Conservation (phyloP, 2,113 vertebrate species). For the Ptyas mucosa region DNA sequence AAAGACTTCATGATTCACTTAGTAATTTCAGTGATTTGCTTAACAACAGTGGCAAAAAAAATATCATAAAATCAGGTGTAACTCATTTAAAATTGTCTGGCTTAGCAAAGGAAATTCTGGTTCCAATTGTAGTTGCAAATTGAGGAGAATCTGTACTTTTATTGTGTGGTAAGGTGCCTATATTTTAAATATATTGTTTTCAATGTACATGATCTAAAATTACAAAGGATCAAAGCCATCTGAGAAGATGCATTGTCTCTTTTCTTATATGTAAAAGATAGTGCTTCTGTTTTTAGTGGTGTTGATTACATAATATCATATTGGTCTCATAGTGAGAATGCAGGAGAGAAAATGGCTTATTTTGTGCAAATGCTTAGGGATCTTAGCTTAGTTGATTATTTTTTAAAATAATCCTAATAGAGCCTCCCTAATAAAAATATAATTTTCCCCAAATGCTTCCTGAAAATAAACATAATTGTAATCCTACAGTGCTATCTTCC, state of each 20-base stretch:
- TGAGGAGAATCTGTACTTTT: neutral
- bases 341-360: neutral
- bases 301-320: too few species aligned
- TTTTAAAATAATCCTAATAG: neutral
- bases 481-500: neutral
- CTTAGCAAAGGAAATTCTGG: too few species aligned
- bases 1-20: neutral
- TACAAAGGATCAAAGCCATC: neutral
- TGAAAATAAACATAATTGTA: neutral
- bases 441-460: neutral
- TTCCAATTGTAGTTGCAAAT: too few species aligned
- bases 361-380: neutral
- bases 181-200: neutral
- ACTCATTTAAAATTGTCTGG: too few species aligned
- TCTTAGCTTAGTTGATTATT: neutral
- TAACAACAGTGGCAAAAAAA: neutral
- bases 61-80: neutral
- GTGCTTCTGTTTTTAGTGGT: too few species aligned
- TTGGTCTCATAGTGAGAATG: neutral
- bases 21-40: neutral
- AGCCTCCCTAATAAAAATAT: neutral
- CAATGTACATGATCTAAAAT: neutral
- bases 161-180: neutral
- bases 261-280: neutral
- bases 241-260: neutral